Conservation (phyloP, 2,797 vertebrate genomes). For the Acanthiza pusilla region DNA sequence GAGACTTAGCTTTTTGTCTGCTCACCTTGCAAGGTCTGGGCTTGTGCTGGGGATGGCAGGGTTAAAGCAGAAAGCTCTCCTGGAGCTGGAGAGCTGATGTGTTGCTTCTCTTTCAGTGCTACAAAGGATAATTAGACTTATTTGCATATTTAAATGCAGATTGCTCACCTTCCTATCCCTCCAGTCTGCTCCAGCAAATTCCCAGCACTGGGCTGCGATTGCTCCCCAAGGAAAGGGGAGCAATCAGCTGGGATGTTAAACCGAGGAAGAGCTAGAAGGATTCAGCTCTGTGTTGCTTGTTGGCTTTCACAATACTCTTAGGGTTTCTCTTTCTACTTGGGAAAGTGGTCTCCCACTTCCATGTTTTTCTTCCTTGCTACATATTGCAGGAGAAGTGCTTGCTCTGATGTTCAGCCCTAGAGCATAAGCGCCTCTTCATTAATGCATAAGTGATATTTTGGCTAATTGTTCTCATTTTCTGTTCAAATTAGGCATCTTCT, state of each 20-base stretch:
- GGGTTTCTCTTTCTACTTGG: background rate
- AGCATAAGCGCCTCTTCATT: background rate
- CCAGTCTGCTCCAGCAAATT: background rate
- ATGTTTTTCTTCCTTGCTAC: background rate
- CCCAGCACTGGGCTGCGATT: background rate
- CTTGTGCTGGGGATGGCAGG: background rate
- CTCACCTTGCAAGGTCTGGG: background rate
- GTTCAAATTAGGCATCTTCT: background rate
- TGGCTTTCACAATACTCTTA: background rate
- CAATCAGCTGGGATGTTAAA: background rate
- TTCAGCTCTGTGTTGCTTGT: background rate
- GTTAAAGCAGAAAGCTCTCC: background rate
- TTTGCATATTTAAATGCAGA: background rate
- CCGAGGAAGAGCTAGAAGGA: background rate
- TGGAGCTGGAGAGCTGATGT: background rate
- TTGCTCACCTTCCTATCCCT: background rate
- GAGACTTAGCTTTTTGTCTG: background rate
- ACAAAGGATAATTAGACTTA: background rate
- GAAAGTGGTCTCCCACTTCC: background rate
- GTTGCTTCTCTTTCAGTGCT: background rate
- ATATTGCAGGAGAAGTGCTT: background rate
- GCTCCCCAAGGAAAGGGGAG: background rate
- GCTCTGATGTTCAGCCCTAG: background rate
- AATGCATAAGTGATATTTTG: background rate
- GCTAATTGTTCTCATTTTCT: conserved; percentile 22